Evolutionary conservation across 2,888 invertebrate genomes (phyloP), one percentile per base, ranked within the genome.

Genomic region (Ectemnius continuus): DNA sequence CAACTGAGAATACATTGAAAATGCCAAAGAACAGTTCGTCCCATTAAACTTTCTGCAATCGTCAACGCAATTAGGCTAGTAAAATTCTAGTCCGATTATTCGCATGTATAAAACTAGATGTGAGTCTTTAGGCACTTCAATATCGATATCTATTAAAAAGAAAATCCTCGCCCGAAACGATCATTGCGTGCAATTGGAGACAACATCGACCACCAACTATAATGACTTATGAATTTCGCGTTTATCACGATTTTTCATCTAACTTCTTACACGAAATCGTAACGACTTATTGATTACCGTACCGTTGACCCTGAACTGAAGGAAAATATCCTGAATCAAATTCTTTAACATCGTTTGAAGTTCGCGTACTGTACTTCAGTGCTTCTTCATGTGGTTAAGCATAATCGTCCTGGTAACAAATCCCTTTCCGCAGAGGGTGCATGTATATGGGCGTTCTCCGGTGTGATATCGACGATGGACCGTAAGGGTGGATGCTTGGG

Each of bases 321-420:
- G 23, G 23, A 23, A 36, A 36, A 11, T 52, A 52, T 52, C 2
- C 2, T 52, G 13, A 52, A 52, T 52, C 52, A 5, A 52, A 52
- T 14, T 36, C n/a, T 14, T 14, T 16, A 14, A 52, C 52, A 36
- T 36, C 11, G 36, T 36, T 36, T 14, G 52, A 52, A 52, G 16
- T 52, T 14, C 4, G 52, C 52, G 13, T 11, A 14, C 52, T 16
- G 52, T 52, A 11, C 14, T 52, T 52, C 13, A 91, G 79, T 91
- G 91, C 76, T 91, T 91, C 79, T 91, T 91, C 91, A 91, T 91
- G 72, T 91, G 91, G 86, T 91, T 91, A 83, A 91, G 88, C 91
- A 91, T 91, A 60, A 91, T 91, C 2, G 91, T 91, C 64, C 90
- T 88, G 2, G 91, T 91, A 45, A 91, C 91, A 72, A 91, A 91